Evolutionary conservation across 2,888 invertebrate species (phyloP), one percentile per base, ranked within the genome.

Genomic region (Merodon equestris): DNA sequence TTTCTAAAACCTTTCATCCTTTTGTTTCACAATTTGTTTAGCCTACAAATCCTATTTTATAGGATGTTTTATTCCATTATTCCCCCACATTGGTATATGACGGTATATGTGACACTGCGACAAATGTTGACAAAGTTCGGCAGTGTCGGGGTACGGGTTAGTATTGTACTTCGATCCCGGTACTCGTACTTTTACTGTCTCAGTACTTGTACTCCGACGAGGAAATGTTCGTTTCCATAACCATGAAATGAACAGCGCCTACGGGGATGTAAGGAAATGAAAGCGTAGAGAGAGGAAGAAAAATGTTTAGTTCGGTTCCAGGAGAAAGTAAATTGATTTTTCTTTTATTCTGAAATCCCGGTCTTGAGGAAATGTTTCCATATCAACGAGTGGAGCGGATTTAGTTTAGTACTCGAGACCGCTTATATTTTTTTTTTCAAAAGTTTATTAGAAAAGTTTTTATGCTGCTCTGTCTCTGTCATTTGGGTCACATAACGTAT

Each of bases 21-120:
- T 72, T 72, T 72, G 72, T 72, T 72, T 72, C 64, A 72, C 72
- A 64, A 72, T 72, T 72, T 72, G 72, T 72, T 72, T 72, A 64
- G 72, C 64, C 72, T 64, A 72, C 72, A 72, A 72, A 72, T 72
- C 72, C 72, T 64, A 64, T 64, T 72, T 53, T 51, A 45, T 19
- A 51, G 72, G 57, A 72, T 64, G 72, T 47, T 63, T 36, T 71
- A 71, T 44, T 42, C 18, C 56, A 50, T 38, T 50, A 38, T 27
- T 27, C 27, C 7, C 2, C 27, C 27, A 7, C 27, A 27, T 7
- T 27, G 27, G 27, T 27, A 27, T 7, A n/a, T 27, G 27, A 27
- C 27, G 7, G n/a, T n/a, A n/a, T n/a, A n/a, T n/a, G n/a, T n/a
- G n/a, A 27, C 27, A 27, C 2, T 27, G 7, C 27, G 27, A 27